A percentile compares a stretch with the other conserved stretches of the same genome.
Conservation (phyloP, 2,888 invertebrate genomes). For the Thecophora atra region DNA sequence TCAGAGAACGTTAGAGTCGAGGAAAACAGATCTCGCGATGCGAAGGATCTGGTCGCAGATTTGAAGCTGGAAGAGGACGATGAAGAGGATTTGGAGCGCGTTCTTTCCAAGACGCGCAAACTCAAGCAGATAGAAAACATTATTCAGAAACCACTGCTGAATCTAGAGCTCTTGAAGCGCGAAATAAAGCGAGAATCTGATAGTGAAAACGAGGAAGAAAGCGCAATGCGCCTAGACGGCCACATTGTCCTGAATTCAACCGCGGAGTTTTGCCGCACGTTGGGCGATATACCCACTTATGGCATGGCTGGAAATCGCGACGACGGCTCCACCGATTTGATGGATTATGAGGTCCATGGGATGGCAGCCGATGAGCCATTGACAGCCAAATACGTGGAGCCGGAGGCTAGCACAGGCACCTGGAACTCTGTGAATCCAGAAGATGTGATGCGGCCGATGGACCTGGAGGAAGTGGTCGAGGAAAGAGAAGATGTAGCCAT, state of each 20-base stretch:
- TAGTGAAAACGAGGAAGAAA: constrained; percentile 48
- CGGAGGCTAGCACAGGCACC: constrained; percentile 73
- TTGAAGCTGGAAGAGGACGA: constrained; percentile 68
- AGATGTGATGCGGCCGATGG: constrained; percentile 64
- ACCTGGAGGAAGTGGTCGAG: constrained; percentile 67
- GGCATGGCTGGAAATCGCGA: constrained; percentile 91
- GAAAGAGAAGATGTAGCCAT: constrained; percentile 65
- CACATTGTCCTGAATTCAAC: constrained; percentile 90
- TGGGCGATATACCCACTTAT: constrained; percentile 95
- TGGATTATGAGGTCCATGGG: constrained; percentile 65
- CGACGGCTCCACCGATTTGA: constrained; percentile 75
- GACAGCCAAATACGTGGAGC: constrained; percentile 61
- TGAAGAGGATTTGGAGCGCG: constrained; percentile 78
- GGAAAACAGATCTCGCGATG: constrained; percentile 68
- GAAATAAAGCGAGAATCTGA: constrained; percentile 68
- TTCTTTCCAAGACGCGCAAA: constrained; percentile 77
- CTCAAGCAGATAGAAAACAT: constrained; percentile 70
- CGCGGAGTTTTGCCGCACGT: constrained; percentile 95
- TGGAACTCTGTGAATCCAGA: constrained; percentile 85
- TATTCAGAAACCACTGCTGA: constrained; percentile 57
- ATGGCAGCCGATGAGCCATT: constrained; percentile 59
- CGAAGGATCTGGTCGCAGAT: constrained; percentile 64
- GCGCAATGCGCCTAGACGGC: constrained; percentile 56
- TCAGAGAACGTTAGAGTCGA: too few relatives aligned
- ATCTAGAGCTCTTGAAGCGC: constrained; percentile 63